Percentiles rank a stretch among this genome's conserved stretches.
phyloP scores from a whole-genome alignment of 1,140 invertebrate genomes.

The Drosophila kanapiae region DNA sequence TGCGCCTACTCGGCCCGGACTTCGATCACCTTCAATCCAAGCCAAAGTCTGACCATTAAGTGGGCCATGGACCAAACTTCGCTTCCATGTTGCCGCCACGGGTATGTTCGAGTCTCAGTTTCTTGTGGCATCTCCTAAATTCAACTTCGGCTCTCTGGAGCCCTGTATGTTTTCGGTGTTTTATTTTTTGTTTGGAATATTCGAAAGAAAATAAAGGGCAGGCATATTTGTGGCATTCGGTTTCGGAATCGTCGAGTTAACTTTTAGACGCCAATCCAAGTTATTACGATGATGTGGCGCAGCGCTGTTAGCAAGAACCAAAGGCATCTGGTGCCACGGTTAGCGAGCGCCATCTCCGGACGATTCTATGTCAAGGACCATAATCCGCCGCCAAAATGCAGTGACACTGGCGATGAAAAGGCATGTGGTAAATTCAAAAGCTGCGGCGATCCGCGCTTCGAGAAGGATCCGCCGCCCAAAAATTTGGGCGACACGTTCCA shows the following conservation, averaged over 20 bases:
- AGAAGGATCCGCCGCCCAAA: not conserved
- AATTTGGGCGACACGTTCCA: not conserved
- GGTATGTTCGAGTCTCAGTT: not conserved
- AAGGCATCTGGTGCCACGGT: not conserved
- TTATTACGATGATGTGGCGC: conserved; percentile 23
- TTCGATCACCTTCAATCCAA: not conserved
- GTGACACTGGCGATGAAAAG: not conserved
- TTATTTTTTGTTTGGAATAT: conserved; percentile 12
- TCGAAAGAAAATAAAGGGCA: not conserved
- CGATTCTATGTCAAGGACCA: conserved; percentile 12
- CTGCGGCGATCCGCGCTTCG: conserved; percentile 27
- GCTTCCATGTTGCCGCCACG: not conserved
- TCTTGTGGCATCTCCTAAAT: conserved; percentile 7
- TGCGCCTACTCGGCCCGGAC: not conserved
- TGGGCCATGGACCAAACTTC: conserved; percentile 13
- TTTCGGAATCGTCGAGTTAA: conserved; percentile 11
- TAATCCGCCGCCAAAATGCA: conserved; percentile 26
- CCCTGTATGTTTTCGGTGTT: conserved; percentile 18
- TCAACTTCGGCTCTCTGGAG: conserved; percentile 16
- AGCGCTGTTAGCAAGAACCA: not conserved
- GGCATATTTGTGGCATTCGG: not conserved
- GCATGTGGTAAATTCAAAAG: not conserved
- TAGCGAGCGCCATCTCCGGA: not conserved
- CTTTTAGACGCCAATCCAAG: too few relatives aligned
- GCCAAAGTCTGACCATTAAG: not conserved